Conservation (phyloP, 2,797 vertebrate genomes). For the Peromyscus melanophrys region DNA sequence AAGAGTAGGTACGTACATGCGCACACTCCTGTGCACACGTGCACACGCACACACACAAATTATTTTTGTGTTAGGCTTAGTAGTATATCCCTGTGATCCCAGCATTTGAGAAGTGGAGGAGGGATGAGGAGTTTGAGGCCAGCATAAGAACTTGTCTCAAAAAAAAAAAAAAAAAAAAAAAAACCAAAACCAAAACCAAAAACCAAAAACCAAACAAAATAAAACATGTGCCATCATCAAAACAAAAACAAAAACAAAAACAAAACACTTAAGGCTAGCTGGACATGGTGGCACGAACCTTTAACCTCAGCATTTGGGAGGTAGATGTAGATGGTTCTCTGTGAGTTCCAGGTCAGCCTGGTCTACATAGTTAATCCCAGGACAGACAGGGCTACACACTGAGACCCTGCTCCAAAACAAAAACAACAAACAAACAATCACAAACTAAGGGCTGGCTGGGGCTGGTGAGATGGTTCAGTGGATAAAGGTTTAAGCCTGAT, state of each 20-base stretch:
- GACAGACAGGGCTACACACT: not conserved
- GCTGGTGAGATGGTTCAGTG: not conserved
- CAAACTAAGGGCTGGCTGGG: not conserved
- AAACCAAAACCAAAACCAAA: no score
- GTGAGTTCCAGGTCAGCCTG: not conserved
- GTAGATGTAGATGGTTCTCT: not conserved
- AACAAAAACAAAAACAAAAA: no score
- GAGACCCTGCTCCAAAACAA: not conserved
- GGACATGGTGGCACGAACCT: not conserved
- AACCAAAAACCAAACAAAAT: no score
- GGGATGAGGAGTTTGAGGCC: not conserved
- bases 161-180: no score
- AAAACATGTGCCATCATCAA: not conserved
- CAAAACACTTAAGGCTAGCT: not conserved
- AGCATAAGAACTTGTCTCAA: not conserved
- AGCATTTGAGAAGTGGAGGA: no score
- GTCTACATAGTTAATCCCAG: not conserved
- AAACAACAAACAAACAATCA: not conserved
- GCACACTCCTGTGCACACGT: not conserved
- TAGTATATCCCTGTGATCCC: no score
- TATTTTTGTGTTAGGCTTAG: no score
- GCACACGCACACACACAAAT: not conserved
- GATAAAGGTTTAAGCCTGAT: not conserved
- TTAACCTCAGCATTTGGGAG: not conserved
- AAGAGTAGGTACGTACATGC: not conserved